These are phyloP conservation scores for Listronotus oregonensis DNA, from an alignment of 1,140 invertebrate genomes.

Conservation along the genomic window DNA sequence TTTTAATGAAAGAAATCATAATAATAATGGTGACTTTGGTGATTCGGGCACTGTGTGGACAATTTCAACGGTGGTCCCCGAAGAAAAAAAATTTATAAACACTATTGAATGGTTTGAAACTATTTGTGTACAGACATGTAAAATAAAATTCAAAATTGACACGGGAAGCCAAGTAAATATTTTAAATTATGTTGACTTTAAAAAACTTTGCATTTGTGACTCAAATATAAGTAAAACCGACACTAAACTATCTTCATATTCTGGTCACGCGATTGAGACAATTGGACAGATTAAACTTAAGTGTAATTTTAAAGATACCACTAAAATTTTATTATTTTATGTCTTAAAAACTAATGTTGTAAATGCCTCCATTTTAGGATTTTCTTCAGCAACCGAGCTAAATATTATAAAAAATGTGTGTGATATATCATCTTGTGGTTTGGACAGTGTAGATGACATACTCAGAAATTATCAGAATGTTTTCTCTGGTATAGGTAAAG, in stretches of 20 bases:
- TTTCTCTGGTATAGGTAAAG: too few species aligned
- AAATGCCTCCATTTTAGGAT: too few species aligned
- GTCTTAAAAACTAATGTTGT: too few species aligned
- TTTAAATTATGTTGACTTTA: constrained; percentile 1
- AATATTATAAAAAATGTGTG: too few species aligned
- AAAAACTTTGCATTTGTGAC: neutral
- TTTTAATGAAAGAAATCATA: neutral
- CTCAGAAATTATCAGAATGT: too few species aligned
- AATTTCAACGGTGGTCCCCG: neutral
- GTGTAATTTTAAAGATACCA: too few species aligned
- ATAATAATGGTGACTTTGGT: neutral
- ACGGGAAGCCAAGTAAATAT: constrained; percentile 11
- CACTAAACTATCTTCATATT: neutral
- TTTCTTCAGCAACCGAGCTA: too few species aligned
- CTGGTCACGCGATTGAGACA: neutral
- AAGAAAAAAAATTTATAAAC: neutral
- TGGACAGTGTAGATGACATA: too few species aligned
- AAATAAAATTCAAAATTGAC: neutral
- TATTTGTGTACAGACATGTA: neutral
- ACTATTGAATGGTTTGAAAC: neutral
- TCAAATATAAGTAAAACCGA: neutral
- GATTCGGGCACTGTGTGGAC: neutral
- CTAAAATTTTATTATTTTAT: too few species aligned
- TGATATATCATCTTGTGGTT: too few species aligned
- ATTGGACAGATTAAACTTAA: neutral